Conservation (phyloP, 35 echinoderm and acorn worm genomes). For the Apostichopus japonicus region DNA sequence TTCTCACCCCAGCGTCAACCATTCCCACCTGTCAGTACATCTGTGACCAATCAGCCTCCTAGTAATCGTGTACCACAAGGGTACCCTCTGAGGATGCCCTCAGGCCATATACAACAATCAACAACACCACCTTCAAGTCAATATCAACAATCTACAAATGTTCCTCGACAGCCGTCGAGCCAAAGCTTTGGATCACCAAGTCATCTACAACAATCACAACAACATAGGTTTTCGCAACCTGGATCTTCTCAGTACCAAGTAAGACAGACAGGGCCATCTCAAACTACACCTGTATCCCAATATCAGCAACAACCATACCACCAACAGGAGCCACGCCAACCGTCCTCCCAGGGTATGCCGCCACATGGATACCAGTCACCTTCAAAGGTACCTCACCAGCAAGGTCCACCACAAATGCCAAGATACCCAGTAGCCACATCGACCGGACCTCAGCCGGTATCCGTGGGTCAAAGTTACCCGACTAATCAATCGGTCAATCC, state of each 20-base stretch:
- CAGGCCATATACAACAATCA: not conserved
- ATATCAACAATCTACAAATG: conserved; percentile 27
- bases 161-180: not conserved
- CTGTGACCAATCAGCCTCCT: not conserved
- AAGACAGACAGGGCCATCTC: conserved; percentile 2
- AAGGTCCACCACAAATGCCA: conserved; percentile 3
- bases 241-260: not conserved
- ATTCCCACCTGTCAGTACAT: not conserved
- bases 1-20: not conserved
- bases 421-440: not conserved
- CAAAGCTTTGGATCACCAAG: conserved; percentile 32
- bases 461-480: not conserved
- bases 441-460: not conserved
- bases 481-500: conserved; percentile 12
- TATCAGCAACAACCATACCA: conserved; percentile 42
- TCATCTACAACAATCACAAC: conserved; percentile 6
- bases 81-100: not conserved
- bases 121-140: not conserved
- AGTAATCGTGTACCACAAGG: not conserved
- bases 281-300: conserved; percentile 18
- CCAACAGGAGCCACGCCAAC: conserved; percentile 10
- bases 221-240: conserved; percentile 40
- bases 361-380: conserved; percentile 38
- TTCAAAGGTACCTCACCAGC: conserved; percentile 52
- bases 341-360: not conserved